Percentiles rank a stretch among this genome's conserved stretches.
Conservation (phyloP, 2,113 vertebrate species). For the Onychostruthus taczanowskii region DNA sequence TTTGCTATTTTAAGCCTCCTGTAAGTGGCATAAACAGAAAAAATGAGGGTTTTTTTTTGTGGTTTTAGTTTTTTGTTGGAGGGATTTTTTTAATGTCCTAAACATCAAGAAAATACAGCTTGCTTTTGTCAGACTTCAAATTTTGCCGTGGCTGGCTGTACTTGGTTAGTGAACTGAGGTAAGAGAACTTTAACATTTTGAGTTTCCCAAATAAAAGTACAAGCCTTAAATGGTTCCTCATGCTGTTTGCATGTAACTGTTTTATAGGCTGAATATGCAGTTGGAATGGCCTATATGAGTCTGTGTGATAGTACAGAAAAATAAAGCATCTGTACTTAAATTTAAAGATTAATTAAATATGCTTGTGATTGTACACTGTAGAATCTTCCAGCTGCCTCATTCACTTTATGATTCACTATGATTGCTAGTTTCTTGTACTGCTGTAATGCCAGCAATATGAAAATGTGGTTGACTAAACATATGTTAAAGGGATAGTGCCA, state of each 20-base stretch:
- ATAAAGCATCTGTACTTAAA: not conserved
- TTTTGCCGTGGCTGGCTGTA: not conserved
- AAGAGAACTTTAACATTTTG: not conserved
- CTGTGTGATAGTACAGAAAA: not conserved
- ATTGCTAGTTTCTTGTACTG: not conserved
- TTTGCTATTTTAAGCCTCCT: not conserved
- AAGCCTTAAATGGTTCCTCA: not conserved
- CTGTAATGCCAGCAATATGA: not conserved
- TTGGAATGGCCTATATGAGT: not conserved
- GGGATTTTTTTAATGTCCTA: not conserved
- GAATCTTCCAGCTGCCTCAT: not conserved
- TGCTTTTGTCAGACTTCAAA: not conserved
- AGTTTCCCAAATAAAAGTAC: not conserved
- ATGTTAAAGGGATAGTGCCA: not conserved
- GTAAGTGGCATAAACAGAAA: not conserved
- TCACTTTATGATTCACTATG: not conserved
- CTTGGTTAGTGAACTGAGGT: not conserved
- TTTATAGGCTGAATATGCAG: not conserved
- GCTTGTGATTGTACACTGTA: not conserved
- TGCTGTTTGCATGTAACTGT: not conserved
- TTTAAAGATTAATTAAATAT: not conserved
- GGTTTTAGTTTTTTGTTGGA: not conserved
- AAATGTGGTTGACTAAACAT: not conserved
- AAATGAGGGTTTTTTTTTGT: not conserved
- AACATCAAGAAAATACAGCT: not conserved